Conservation (phyloP, 1,140 invertebrate genomes). For the Monochamus saltuarius region DNA sequence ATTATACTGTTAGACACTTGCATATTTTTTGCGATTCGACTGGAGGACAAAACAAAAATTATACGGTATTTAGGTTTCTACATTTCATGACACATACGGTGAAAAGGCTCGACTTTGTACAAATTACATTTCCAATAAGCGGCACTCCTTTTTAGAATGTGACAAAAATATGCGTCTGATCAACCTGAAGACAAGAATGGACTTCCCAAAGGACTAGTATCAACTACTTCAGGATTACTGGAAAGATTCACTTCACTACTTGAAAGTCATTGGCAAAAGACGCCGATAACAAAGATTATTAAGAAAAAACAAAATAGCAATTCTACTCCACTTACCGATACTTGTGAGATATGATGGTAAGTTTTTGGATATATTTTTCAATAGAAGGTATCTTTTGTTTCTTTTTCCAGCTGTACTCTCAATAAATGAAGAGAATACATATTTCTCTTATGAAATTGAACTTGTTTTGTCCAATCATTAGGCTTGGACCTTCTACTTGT, state of each 20-base stretch:
- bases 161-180: constrained; percentile 39
- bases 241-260: constrained; percentile 14
- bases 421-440: no score
- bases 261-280: no score
- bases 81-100: constrained; percentile 12
- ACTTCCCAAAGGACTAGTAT: constrained; percentile 34
- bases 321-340: no score
- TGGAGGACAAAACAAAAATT: constrained; percentile 44
- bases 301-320: no score
- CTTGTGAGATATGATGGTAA: no score
- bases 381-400: no score
- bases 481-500: no score
- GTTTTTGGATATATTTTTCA: no score
- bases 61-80: constrained; percentile 30
- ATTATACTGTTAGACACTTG: constrained; percentile 25
- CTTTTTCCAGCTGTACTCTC: no score
- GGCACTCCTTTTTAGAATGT: constrained; percentile 40
- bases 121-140: constrained; percentile 28
- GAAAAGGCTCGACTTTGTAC: constrained; percentile 23
- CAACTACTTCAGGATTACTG: constrained; percentile 23
- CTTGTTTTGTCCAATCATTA: no score
- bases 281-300: no score
- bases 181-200: constrained; percentile 32
- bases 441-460: no score
- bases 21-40: constrained; percentile 40